Evolutionary conservation across 2,888 invertebrate genomes (phyloP), one percentile per base, ranked within the genome.

Genomic region (Apomyelois bistriatella): DNA sequence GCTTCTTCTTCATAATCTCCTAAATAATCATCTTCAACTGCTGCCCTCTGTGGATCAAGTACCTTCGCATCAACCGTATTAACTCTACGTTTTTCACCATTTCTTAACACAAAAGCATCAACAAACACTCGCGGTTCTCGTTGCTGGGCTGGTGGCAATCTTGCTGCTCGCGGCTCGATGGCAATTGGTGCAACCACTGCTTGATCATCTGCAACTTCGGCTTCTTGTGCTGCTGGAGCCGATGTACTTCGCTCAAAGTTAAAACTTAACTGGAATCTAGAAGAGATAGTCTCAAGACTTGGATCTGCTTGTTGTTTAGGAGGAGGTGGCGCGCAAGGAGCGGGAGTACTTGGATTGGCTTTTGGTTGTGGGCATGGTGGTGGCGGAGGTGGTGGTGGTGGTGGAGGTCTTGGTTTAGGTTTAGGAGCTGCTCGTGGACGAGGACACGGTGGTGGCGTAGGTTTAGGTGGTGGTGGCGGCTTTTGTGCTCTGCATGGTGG

Each of bases 71-170:
- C 88, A 6, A 85, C 68, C 0, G 90, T 76, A 58, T 79, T 74
- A 15, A 86, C 82, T 49, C 81, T 77, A 43, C 80, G 80, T 0
- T 85, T 73, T n/a, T 84, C 78, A n/a, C 90, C 90, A 62, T 86
- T 74, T 16, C 81, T 70, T 7, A 90, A 76, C 8, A 90, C 81
- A 60, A 88, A 90, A 0, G 90, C 90, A 58, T 90, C 90, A 9
- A 90, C 82, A 62, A 77, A 90, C 12, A 90, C 89, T 48, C 87
- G 81, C 0, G 88, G 85, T 13, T 76, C 68, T 1, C 81, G 76
- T 36, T 81, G 78, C 48, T 74, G 68, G 1, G 71, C 72, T n/a
- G 61, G 63, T 1, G 89, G 88, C 16, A 89, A 65, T 17, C 65
- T 71, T 0, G 86, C 88, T 8, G 88, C 86, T n/a, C 78, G 79